Evolutionary conservation across 1,140 invertebrate species (phyloP).

Genomic region (Archivesica marissinica): DNA sequence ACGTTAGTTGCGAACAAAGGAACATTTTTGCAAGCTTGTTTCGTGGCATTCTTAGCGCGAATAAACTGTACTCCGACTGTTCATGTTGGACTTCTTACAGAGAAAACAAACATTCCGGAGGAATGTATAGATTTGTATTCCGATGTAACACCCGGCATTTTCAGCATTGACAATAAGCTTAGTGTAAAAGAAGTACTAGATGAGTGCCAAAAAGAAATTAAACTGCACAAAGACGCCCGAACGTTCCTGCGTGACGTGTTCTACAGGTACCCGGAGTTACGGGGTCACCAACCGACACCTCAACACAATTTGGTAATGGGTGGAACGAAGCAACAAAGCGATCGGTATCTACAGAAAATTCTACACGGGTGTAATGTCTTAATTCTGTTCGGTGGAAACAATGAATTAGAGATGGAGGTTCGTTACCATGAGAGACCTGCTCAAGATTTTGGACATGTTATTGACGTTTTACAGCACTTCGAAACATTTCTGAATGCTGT

Average conservation of each 20-base stretch:
- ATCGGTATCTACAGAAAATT: conserved; percentile 29
- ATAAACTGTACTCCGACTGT: conserved; percentile 65
- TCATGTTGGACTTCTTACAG: conserved; percentile 67
- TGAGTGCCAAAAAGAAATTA: conserved; percentile 40
- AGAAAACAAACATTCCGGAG: conserved; percentile 54
- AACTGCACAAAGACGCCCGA: conserved; percentile 49
- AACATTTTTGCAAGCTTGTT: conserved; percentile 41
- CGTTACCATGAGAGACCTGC: conserved; percentile 67
- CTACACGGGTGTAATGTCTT: conserved; percentile 70
- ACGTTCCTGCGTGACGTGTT: conserved; percentile 69
- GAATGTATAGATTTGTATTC: conserved; percentile 56
- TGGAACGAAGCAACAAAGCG: neutral
- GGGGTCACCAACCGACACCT: conserved; percentile 60
- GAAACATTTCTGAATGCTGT: conserved; percentile 66
- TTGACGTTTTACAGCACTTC: conserved; percentile 69
- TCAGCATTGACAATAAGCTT: conserved; percentile 56
- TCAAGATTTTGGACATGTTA: conserved; percentile 66
- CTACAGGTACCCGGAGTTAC: conserved; percentile 69
- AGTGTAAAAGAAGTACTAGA: conserved; percentile 50
- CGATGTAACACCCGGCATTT: conserved; percentile 66
- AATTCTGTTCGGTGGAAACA: conserved; percentile 53
- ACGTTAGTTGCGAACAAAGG: neutral
- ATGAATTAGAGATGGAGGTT: conserved; percentile 57
- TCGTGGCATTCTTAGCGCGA: conserved; percentile 69
- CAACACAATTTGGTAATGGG: conserved; percentile 72